phyloP scores from a whole-genome alignment of 2,797 vertebrate genomes.

The Morus bassanus region DNA sequence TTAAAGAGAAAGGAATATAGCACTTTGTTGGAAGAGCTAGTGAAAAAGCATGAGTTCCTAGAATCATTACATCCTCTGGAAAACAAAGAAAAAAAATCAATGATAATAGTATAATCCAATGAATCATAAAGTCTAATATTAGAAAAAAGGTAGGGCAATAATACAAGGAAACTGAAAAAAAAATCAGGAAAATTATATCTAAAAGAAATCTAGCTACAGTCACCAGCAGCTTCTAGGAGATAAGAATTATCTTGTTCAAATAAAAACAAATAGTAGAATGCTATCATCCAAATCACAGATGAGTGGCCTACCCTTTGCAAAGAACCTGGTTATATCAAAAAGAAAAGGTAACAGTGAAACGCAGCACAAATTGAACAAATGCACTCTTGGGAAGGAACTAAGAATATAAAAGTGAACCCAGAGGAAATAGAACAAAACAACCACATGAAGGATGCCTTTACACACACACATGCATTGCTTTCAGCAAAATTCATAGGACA shows the following conservation, averaged over 20 bases:
- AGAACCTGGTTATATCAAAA: neutral
- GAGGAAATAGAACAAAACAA: neutral
- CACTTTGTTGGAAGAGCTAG: neutral
- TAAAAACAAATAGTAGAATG: neutral
- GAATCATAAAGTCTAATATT: neutral
- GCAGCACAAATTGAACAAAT: neutral
- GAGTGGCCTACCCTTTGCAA: neutral
- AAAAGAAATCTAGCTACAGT: neutral
- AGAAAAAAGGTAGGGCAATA: neutral
- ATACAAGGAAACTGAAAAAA: neutral
- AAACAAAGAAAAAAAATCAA: neutral
- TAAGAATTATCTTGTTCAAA: neutral
- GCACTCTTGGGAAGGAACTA: neutral
- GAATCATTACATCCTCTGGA: neutral
- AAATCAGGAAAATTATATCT: neutral
- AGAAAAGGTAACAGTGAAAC: neutral
- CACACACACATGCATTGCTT: neutral
- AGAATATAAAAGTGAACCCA: neutral
- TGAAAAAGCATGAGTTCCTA: neutral
- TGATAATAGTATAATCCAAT: neutral
- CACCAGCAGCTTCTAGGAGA: neutral
- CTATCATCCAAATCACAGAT: neutral
- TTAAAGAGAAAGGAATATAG: neutral
- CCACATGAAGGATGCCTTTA: neutral
- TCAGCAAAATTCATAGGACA: neutral